Base-by-base conservation (phyloP, 1,140 invertebrate genomes). In the Trichoplusia ni region DNA sequence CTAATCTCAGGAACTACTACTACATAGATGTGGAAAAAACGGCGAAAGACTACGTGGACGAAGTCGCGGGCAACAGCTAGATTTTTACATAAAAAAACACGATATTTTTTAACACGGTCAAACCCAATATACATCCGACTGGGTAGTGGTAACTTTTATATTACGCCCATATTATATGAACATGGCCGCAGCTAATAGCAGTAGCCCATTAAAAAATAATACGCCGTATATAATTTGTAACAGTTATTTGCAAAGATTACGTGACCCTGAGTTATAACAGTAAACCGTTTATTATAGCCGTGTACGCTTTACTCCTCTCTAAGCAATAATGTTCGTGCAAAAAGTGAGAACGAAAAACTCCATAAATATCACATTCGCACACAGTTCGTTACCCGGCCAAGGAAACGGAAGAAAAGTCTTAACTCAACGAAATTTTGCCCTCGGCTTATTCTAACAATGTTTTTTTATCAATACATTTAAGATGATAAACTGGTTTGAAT, bases 361-460 rank as follows among this genome's bases (percentile, higher is more conserved):
- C 47, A 44, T 59, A 60, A 66, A 66, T 66, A 66, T 51, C 37
- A 53, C 35, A 62, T 58, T 63, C 60, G 53, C 46, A 19, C 65
- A 54, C 62, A 64, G 66, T 63, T 67, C 59, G 65, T 67, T 62
- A 58, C 65, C 6, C 65, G 51, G 33, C 42, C 42, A 62, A 67
- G 51, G 44, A 56, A 67, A 62, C 54, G 54, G 54, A 65, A 59
- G 44, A 58, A 58, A 51, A 59, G 54, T 49, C 40, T 65, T 47
- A 49, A 59, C 54, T 65, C 44, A 46, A 14, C 46, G 53, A 58
- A 58, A 58, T 58, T 44, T 44, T 16, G 21, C 37, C 38, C 38
- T 58, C 25, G 23, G 54, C 54, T 58, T 58, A 19, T 58, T 58
- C 54, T 42, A 9, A 23, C 54, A 51, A 35, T 58, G 54, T 42